Conservation (phyloP, 2,888 invertebrate species). For the Lasioglossum oenotherae region DNA sequence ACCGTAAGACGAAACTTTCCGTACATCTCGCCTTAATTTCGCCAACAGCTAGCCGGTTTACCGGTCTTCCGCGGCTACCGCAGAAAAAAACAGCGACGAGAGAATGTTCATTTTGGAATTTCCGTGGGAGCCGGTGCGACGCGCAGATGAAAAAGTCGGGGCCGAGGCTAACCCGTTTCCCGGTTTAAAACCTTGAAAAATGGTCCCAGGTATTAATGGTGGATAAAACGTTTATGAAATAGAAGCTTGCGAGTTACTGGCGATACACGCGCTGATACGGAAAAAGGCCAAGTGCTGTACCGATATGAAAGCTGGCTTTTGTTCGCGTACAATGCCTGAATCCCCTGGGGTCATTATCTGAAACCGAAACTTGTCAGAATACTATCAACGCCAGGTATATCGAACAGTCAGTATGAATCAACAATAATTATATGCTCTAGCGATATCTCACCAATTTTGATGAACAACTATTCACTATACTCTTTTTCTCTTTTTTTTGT, state of each 20-base stretch:
- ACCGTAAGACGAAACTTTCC: slow-evolving; percentile 29
- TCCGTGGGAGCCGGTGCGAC: neutral
- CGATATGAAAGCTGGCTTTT: neutral
- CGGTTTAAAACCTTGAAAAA: neutral
- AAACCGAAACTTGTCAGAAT: neutral
- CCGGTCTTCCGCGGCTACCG: neutral
- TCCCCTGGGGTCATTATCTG: neutral
- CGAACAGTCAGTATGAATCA: neutral
- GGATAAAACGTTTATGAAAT: slow-evolving; percentile 21
- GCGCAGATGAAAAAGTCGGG: slow-evolving; percentile 7
- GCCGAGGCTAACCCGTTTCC: slow-evolving; percentile 1
- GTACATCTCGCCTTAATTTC: slow-evolving; percentile 38
- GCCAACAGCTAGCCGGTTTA: neutral
- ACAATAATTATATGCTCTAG: neutral
- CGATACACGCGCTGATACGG: neutral
- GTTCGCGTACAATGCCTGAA: neutral
- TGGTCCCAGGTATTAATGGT: slow-evolving; percentile 20
- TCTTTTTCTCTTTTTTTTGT: too few species aligned
- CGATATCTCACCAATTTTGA: too few species aligned
- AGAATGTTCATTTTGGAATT: slow-evolving; percentile 15
- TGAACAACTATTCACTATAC: too few species aligned
- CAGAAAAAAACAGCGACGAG: neutral
- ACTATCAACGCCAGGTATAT: neutral
- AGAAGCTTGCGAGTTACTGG: slow-evolving; percentile 1
- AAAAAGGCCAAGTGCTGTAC: neutral